These are phyloP conservation scores for Drosophila pseudotalamancana DNA, from an alignment of 2,888 invertebrate genomes.

Conservation along the genomic window DNA sequence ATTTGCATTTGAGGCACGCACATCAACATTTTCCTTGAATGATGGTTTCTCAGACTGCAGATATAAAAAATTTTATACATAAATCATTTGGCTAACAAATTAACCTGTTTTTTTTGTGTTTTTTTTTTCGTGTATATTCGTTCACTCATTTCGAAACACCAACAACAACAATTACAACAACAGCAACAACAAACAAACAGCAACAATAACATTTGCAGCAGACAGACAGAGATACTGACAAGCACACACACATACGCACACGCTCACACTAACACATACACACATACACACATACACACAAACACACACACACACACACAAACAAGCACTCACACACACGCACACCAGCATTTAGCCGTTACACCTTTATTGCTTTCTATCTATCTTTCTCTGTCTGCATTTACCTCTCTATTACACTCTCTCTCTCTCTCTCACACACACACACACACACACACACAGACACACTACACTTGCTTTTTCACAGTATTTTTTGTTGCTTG, in stretches of 20 bases:
- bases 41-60: conserved; percentile 78
- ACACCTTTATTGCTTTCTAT: conserved; percentile 63
- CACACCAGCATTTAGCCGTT: conserved; percentile 47
- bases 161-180: conserved; percentile 42
- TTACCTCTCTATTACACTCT: conserved; percentile 37
- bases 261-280: conserved; percentile 5
- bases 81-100: conserved; percentile 78
- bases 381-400: conserved; percentile 48
- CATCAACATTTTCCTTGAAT: conserved; percentile 83
- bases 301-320: conserved; percentile 9
- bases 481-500: conserved; percentile 62
- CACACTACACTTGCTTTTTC: conserved; percentile 63
- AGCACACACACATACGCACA: conserved; percentile 23
- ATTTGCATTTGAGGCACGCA: conserved; percentile 81
- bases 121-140: conserved; percentile 6
- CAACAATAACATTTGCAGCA: conserved; percentile 49
- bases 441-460: conserved; percentile 24
- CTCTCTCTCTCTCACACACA: conserved; percentile 11
- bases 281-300: conserved; percentile 2
- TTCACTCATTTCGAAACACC: conserved; percentile 66
- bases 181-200: conserved; percentile 48
- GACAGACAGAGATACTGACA: conserved; percentile 56
- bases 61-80: conserved; percentile 73
- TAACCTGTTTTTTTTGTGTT: conserved; percentile 49
- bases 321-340: conserved; percentile 28